These are phyloP conservation scores for Imbricaverruca yamaguchii DNA, from an alignment of 2,888 invertebrate species.

Conservation along the genomic window DNA sequence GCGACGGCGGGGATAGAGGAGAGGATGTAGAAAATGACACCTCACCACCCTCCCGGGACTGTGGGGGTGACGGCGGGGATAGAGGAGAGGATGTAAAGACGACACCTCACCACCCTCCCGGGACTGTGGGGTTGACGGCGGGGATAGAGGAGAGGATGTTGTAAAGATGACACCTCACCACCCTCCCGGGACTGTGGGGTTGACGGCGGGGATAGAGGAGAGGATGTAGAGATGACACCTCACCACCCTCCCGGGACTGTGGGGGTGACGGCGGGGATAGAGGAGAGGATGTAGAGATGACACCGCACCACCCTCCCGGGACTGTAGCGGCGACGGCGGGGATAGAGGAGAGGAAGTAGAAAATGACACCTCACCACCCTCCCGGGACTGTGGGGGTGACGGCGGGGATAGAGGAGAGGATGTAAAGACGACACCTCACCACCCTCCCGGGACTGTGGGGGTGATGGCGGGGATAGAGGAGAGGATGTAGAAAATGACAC, in stretches of 20 bases:
- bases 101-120: background rate
- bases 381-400: background rate
- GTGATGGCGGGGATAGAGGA: background rate
- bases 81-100: too few relatives aligned
- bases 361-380: background rate
- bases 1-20: background rate
- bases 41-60: background rate
- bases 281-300: too few relatives aligned
- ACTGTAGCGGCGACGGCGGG: background rate
- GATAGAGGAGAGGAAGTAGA: background rate
- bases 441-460: background rate
- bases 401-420: too few relatives aligned
- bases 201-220: too few relatives aligned
- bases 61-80: background rate
- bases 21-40: background rate
- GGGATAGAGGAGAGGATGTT: too few relatives aligned
- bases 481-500: background rate
- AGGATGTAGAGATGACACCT: too few relatives aligned
- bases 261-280: too few relatives aligned
- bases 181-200: too few relatives aligned
- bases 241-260: too few relatives aligned
- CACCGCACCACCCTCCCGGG: too few relatives aligned
- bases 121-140: background rate
- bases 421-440: too few relatives aligned
- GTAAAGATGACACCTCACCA: too few relatives aligned